Conservation (phyloP, 1,140 invertebrate genomes). For the Gryon sp. region DNA sequence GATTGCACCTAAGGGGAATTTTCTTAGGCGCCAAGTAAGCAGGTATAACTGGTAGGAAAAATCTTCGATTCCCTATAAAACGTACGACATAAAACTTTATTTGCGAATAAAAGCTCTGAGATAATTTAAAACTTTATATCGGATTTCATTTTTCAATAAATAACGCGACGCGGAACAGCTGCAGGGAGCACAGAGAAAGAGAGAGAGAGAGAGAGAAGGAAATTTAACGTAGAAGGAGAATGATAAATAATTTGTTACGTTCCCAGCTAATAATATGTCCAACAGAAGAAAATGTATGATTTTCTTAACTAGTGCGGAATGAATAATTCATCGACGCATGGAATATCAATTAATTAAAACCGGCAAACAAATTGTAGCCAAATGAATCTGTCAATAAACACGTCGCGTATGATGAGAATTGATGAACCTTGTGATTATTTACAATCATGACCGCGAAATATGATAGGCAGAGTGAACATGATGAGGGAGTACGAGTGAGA, state of each 20-base stretch:
- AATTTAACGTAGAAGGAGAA: no score
- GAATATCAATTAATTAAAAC: constrained; percentile 54
- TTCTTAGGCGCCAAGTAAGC: not conserved
- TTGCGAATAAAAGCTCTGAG: constrained; percentile 14
- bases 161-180: not conserved
- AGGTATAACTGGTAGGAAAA: constrained; percentile 2
- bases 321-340: constrained; percentile 43
- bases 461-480: constrained; percentile 29
- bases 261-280: not conserved
- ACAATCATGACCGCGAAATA: constrained; percentile 39
- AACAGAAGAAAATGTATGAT: constrained; percentile 33
- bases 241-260: constrained; percentile 23
- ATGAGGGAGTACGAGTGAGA: no score
- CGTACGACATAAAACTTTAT: constrained; percentile 15
- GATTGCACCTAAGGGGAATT: not conserved
- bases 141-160: constrained; percentile 9
- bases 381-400: constrained; percentile 56
- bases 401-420: constrained; percentile 44
- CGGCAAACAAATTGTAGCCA: constrained; percentile 42
- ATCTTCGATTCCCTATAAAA: constrained; percentile 8
- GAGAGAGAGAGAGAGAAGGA: no score
- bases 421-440: constrained; percentile 54
- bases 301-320: constrained; percentile 44
- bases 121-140: constrained; percentile 17
- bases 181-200: no score